Percentiles rank a stretch among this genome's conserved stretches.
These are phyloP conservation scores for Pherbina coryleti DNA, from an alignment of 2,888 invertebrate genomes.

Conservation along the genomic window DNA sequence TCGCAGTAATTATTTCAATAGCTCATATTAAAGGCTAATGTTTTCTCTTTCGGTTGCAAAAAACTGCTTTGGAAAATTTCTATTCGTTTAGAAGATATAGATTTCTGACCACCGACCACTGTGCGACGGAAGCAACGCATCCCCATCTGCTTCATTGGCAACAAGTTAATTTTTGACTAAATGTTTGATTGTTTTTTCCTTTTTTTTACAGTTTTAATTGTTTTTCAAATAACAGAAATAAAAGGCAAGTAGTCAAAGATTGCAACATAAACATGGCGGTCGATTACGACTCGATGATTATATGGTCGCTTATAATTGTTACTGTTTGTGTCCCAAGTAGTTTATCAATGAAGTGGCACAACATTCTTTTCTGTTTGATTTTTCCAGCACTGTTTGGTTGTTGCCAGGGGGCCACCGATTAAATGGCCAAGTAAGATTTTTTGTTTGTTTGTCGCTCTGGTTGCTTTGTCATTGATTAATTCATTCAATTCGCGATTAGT, in stretches of 20 bases:
- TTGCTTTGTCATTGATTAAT: neutral
- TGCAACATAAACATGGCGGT: slow-evolving; percentile 1
- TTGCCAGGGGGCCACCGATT: neutral
- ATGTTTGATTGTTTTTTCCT: neutral
- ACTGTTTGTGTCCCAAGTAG: neutral
- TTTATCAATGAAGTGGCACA: neutral
- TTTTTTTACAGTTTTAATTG: neutral
- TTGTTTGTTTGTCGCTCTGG: neutral
- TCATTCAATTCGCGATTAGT: neutral
- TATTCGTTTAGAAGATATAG: too few species aligned
- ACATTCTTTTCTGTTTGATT: neutral
- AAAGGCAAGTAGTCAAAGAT: neutral
- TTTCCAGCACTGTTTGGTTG: neutral
- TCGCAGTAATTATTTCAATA: too few species aligned
- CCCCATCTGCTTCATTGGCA: neutral
- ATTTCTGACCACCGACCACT: too few species aligned
- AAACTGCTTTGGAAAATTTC: too few species aligned
- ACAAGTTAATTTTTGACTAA: neutral
- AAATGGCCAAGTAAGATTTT: neutral
- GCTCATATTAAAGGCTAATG: too few species aligned
- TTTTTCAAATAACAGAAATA: neutral
- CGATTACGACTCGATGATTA: neutral
- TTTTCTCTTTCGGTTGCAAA: too few species aligned
- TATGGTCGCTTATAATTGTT: neutral
- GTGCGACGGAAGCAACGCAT: too few species aligned